Base-by-base conservation (phyloP, 2,888 invertebrate genomes). In the Nebria brevicollis region DNA sequence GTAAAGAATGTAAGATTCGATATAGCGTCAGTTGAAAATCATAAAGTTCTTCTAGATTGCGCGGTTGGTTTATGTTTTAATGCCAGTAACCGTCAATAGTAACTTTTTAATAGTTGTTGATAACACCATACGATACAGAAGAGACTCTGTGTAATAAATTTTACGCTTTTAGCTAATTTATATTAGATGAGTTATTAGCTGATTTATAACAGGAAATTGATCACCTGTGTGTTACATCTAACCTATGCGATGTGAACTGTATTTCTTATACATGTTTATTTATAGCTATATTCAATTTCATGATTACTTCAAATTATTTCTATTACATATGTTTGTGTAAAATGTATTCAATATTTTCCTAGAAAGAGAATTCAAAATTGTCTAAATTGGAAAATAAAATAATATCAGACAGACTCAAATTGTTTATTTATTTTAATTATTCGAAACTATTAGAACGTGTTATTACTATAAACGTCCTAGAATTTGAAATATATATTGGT, bases 91-190 rank as follows among this genome's bases (percentile, higher is more conserved):
- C 54, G 54, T 54, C 54, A 54, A 54, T 11, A 8, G 13, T 54
- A 54, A 54, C 54, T 54, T 54, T 54, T 54, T 54, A 54, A 11
- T 54, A 54, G 54, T 54, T 54, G 54, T 54, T 54, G 54, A 54
- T 54, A 54, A 54, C 68, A 25, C 68, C 68, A 68, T 26, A 68
- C 26, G 2, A 25, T 13, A 68, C 26, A 68, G 26, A 68, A 26
- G 20, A 25, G 4, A 7, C 25, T 68, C 26, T 68, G 10, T 68
- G 15, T 26, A 68, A 68, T 68, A 68, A 68, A 68, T 68, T 54
- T 10, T 68, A 68, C 68, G 68, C 68, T 68, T 68, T 25, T 25
- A 68, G 20, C 68, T 68, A 25, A 68, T 54, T 54, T 54, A 54
- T 54, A 54, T 54, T 54, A 54, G 54, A 54, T 54, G 54, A 54